Base-by-base conservation (phyloP, 2,113 vertebrate genomes). In the Xiphias gladius region DNA sequence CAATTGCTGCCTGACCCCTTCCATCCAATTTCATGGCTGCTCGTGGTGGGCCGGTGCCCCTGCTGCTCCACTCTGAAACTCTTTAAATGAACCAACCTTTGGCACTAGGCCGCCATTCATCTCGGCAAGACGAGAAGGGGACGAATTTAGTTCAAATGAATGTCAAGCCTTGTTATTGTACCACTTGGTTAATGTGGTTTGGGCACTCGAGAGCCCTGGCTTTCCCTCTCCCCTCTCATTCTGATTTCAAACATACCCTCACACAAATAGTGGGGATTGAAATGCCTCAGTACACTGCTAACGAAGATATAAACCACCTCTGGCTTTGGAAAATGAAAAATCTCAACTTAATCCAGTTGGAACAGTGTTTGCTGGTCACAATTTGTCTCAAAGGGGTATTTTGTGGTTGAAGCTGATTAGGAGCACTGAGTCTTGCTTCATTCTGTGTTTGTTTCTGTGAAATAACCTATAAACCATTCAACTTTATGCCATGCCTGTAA, bases 21-120 rank as follows among this genome's bases (percentile, higher is more conserved):
- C 76, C 80, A 84, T 91, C 82, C 88, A 91, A 92, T 94, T 93
- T 91, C 88, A 82, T 86, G 87, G 75, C 84, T 79, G 77, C 86
- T 78, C 26, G 19, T 71, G 86, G 79, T 54, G 80, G 67, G 71
- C 73, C 11, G 3, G 28, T 28, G 46, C 62, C 78, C 88, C 82
- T 7, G 73, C 86, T 77, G 84, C 72, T 79, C 80, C 69, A 46
- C 88, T 89, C 86, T 71, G 71, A 90, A 83, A 82, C 83, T 76
- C 83, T 81, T 82, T 91, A 90, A 92, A 84, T 66, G 79, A 87
- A 87, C 66, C 84, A 83, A 83, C 89, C 72, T 91, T 86, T 88
- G 76, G 89, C 86, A 89, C 82, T 68, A 76, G 81, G 83, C 83
- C 52, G 7, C 81, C 76, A 66, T 86, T 90, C 81, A 64, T 87